A percentile compares a stretch with the other conserved stretches of the same genome.
Conservation (phyloP, 2,888 invertebrate species). For the Hypena proboscidalis region DNA sequence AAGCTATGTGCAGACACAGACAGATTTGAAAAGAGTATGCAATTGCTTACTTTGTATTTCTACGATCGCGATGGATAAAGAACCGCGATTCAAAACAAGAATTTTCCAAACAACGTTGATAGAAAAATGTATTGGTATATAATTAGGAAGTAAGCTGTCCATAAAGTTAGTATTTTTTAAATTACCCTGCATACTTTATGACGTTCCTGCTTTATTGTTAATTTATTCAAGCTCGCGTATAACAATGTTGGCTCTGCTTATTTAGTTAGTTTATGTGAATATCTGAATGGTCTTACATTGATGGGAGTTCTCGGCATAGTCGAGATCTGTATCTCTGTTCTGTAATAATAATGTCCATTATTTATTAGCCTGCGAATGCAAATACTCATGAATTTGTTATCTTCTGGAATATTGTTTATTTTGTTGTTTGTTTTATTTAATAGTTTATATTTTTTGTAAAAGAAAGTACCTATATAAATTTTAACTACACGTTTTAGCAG, state of each 20-base stretch:
- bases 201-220: conserved; percentile 32
- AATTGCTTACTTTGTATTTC: too few species aligned
- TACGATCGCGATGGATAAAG: too few species aligned
- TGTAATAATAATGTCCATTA: conserved; percentile 27
- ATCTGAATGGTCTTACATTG: conserved; percentile 25
- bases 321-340: conserved; percentile 33
- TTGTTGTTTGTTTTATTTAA: too few species aligned
- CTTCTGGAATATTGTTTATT: neutral
- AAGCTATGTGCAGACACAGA: too few species aligned
- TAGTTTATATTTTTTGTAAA: too few species aligned
- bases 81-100: too few species aligned
- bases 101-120: too few species aligned
- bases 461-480: too few species aligned
- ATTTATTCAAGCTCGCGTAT: conserved; percentile 35
- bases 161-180: too few species aligned
- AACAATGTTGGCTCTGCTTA: conserved; percentile 20
- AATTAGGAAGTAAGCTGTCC: neutral
- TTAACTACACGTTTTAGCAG: too few species aligned
- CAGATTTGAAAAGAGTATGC: too few species aligned
- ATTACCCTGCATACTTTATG: conserved; percentile 37
- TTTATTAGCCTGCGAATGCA: conserved; percentile 25
- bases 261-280: conserved; percentile 18
- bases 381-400: conserved; percentile 11
- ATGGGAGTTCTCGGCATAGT: conserved; percentile 25
- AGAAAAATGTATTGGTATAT: too few species aligned